Evolutionary conservation across 2,113 vertebrate genomes (phyloP).

Genomic region (Capreolus pygargus): DNA sequence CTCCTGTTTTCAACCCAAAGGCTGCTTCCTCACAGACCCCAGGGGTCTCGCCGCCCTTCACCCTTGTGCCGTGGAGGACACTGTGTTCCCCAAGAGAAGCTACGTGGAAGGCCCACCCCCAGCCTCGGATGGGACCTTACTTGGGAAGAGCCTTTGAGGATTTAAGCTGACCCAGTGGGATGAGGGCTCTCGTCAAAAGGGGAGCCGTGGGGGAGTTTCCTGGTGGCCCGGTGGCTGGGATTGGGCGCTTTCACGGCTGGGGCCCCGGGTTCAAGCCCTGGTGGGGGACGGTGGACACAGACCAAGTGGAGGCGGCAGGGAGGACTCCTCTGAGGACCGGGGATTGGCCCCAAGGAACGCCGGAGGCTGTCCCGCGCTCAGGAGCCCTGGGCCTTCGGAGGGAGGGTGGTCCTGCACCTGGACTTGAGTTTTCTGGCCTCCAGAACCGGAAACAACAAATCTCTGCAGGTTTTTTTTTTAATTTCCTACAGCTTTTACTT

Average conservation of each 20-base stretch:
- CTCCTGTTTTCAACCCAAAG: not conserved
- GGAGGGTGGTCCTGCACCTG: not conserved
- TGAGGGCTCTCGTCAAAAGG: not conserved
- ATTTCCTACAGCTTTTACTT: not conserved
- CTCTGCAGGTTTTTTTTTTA: not conserved
- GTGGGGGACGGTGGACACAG: not conserved
- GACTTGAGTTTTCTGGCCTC: not conserved
- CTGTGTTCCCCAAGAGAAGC: not conserved
- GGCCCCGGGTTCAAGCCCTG: not conserved
- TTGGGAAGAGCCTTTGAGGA: not conserved
- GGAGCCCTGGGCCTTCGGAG: not conserved
- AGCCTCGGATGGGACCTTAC: not conserved
- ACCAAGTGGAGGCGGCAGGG: accelerated
- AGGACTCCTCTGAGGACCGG: not conserved
- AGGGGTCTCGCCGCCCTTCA: not conserved
- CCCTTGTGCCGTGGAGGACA: accelerated
- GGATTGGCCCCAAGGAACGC: not conserved
- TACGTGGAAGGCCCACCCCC: not conserved
- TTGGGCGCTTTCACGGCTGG: not conserved
- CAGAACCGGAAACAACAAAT: accelerated
- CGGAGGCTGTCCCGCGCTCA: accelerated
- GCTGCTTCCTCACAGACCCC: accelerated
- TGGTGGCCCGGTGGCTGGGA: not conserved
- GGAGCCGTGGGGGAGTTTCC: not conserved
- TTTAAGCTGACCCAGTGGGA: not conserved